phyloP scores from a whole-genome alignment of 2,113 vertebrate species.

The Vulpes lagopus region DNA sequence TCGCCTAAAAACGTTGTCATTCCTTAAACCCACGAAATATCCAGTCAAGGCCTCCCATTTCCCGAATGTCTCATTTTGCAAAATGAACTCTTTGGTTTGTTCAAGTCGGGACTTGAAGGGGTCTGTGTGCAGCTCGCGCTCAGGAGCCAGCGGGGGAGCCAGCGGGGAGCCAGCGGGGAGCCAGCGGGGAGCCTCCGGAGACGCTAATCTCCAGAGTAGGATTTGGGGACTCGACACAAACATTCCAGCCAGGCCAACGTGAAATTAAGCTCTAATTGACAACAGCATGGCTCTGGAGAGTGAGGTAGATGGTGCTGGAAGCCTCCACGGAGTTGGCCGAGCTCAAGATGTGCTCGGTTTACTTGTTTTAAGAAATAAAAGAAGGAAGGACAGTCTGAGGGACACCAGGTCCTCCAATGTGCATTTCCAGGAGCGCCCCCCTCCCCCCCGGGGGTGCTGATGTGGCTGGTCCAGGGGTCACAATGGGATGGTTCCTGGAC shows the following conservation, averaged over 20 bases:
- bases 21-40: not conserved
- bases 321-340: rapidly evolving
- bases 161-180: too few species aligned
- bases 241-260: not conserved
- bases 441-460: rapidly evolving
- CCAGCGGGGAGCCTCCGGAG: not conserved
- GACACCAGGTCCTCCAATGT: too few species aligned
- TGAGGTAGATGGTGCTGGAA: rapidly evolving
- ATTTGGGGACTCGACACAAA: not conserved
- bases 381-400: not conserved
- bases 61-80: not conserved
- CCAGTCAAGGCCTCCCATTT: not conserved
- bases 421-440: too few species aligned
- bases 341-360: not conserved
- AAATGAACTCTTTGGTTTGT: not conserved
- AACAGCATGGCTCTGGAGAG: rapidly evolving
- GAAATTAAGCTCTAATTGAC: rapidly evolving
- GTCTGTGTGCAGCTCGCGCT: rapidly evolving
- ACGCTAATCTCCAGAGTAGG: not conserved
- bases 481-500: rapidly evolving
- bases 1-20: too few species aligned
- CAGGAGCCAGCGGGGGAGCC: too few species aligned
- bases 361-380: not conserved
- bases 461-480: not conserved
- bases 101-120: rapidly evolving